Evolutionary conservation across 2,888 invertebrate species (phyloP).

Genomic region (Drosophila fulvimacula): DNA sequence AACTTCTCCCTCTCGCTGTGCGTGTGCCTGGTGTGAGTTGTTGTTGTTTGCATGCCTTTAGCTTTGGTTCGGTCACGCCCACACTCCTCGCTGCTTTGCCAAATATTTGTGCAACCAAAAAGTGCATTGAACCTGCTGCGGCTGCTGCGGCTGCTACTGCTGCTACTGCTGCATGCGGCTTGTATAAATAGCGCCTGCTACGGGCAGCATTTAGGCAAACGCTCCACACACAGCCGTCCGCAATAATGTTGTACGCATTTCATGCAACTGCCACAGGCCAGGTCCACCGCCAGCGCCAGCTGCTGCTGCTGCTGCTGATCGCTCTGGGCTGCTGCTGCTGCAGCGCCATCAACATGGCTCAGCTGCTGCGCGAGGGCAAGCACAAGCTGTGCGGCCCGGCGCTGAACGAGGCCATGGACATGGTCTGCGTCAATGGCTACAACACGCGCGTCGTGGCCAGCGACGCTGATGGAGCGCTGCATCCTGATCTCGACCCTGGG

Average conservation of each 20-base stretch:
- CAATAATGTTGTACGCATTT: conserved; percentile 58
- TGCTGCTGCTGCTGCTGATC: conserved; percentile 31
- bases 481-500: background rate
- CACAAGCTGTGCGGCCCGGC: conserved; percentile 71
- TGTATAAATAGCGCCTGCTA: conserved; percentile 62
- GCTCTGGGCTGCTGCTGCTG: conserved; percentile 21
- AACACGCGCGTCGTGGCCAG: conserved; percentile 37
- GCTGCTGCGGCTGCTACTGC: background rate
- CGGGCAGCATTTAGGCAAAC: conserved; percentile 29
- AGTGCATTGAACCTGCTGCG: conserved; percentile 68
- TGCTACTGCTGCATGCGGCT: conserved; percentile 9
- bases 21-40: conserved; percentile 18
- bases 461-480: background rate
- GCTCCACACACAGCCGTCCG: conserved; percentile 32
- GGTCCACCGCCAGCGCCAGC: conserved; percentile 1
- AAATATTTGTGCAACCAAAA: conserved; percentile 52
- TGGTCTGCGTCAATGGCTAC: conserved; percentile 66
- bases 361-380: conserved; percentile 47
- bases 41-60: conserved; percentile 20
- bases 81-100: conserved; percentile 19
- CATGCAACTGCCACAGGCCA: conserved; percentile 28
- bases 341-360: conserved; percentile 17
- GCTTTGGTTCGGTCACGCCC: background rate
- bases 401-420: conserved; percentile 62
- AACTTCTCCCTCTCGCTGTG: background rate